A percentile compares a stretch with the other conserved stretches of the same genome.
Conservation (phyloP, 2,888 invertebrate species). For the Anthophora plumipes region DNA sequence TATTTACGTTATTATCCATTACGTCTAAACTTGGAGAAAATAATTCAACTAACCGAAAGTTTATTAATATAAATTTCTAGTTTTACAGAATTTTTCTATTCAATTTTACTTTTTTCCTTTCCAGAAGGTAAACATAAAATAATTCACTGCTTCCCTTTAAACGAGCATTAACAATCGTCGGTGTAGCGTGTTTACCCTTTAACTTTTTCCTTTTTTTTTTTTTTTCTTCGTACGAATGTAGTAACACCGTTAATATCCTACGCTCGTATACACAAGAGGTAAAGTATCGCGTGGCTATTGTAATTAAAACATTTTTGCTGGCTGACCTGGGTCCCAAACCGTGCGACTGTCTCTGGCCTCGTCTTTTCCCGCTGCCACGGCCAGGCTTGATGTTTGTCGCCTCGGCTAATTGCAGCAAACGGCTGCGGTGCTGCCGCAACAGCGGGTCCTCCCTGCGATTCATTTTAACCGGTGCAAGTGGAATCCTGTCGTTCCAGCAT, state of each 20-base stretch:
- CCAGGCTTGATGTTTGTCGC: slow-evolving; percentile 82
- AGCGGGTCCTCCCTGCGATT: slow-evolving; percentile 85
- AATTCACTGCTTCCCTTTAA: no score
- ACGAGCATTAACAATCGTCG: no score
- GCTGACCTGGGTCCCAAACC: slow-evolving; percentile 77
- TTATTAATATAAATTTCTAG: no score
- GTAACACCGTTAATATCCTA: neutral
- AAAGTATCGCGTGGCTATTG: neutral
- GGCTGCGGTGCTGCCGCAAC: slow-evolving; percentile 85
- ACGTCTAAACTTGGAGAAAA: no score
- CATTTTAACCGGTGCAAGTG: slow-evolving; percentile 76
- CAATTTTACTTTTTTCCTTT: no score
- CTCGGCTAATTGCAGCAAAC: slow-evolving; percentile 86
- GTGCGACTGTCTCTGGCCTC: slow-evolving; percentile 82
- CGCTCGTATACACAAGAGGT: no score
- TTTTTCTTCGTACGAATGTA: neutral
- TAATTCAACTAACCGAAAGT: no score
- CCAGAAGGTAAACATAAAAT: no score
- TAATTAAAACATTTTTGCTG: slow-evolving; percentile 19
- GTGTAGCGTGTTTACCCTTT: neutral
- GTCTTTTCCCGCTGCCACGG: slow-evolving; percentile 81
- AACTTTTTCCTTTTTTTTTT: neutral
- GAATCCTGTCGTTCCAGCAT: slow-evolving; percentile 66
- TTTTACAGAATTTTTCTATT: no score
- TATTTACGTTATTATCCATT: no score